Evolutionary conservation across 2,888 invertebrate species (phyloP), one percentile per base, ranked within the genome.

Genomic region (Pyrochroa serraticornis): DNA sequence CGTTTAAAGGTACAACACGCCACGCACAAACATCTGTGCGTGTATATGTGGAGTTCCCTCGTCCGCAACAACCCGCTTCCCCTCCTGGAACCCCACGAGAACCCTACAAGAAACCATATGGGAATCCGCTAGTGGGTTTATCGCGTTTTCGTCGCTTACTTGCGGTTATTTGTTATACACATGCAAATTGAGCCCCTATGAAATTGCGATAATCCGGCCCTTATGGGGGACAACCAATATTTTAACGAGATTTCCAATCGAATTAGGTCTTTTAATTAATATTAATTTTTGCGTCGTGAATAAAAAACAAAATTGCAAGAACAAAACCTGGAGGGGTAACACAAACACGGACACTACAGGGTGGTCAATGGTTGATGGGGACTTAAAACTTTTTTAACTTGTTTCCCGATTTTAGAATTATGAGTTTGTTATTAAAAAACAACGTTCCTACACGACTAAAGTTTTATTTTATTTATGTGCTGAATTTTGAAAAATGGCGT

Each of bases 21-120:
- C 45, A 58, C 59, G 59, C 59, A 59, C 54, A 54, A 49, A 59
- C 59, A 54, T 59, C 59, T 59, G 59, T 50, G 53, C 45, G 44
- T 58, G 30, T 52, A 22, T 47, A 38, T 58, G 22, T 13, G 14
- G 39, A 37, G 38, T 42, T 58, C 58, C 52, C 58, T 52, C 22
- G 44, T 41, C 37, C 34, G 22, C 7, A 31, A 30, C 39, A 32
- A 33, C 58, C 52, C 58, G 37, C 38, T 49, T 31, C 46, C 45
- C 44, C 46, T 53, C 38, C 52, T 36, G 3, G 33, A 44, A 43
- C 38, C 14, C 49, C 49, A 14, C 37, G 31, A 35, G 14, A 37
- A 30, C 12, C 30, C 45, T 34, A 31, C 46, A 36, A 22, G 31
- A 35, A 46, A 56, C 56, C 44, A 38, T 58, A 58, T 58, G 58